Evolutionary conservation across 1,140 invertebrate species (phyloP), one percentile per base, ranked within the genome.

Genomic region (Drosophila nikananu): DNA sequence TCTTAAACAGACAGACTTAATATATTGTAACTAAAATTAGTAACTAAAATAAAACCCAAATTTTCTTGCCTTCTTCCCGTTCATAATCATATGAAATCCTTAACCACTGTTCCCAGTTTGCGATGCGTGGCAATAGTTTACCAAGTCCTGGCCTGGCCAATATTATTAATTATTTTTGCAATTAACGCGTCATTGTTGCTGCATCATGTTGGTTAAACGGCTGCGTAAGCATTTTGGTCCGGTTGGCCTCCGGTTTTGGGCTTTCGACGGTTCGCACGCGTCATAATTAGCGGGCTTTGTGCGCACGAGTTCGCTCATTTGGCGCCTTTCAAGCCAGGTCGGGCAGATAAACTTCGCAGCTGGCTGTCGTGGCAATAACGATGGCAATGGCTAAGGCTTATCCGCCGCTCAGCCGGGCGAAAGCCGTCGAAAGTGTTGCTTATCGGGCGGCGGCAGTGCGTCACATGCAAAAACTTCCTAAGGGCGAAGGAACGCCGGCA

Each of bases 111-210:
- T 42, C n/a, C 42, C 17, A 41, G 13, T 35, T 37, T 15, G 37
- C 44, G 19, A 48, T 66, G 37, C 44, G 39, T 23, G 57, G 60
- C 44, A 52, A 80, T 84, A 80, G 81, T 83, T 83, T 55, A 44
- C 49, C 19, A 23, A 19, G 21, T 10, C 63, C 35, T 21, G 30
- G 35, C 41, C 39, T 13, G 13, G 30, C 58, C 46, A 77, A 81
- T 77, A 77, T 90, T 90, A 90, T 90, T 90, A 90, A 90, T 90
- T 90, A 90, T 90, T 86, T 90, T 77, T 74, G 82, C 86, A 91
- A 90, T 90, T 91, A 90, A 86, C 65, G 86, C 80, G 61, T 71
- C 81, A 91, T 90, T 90, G 86, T 90, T 90, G 79, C 86, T 90
- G 81, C 81, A 90, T 89, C 86, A 89, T 71, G 86, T 79, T 66